Percentiles rank a stretch among this genome's conserved stretches.
phyloP scores from a whole-genome alignment of 1,140 invertebrate genomes.

The Oedothorax gibbosus region DNA sequence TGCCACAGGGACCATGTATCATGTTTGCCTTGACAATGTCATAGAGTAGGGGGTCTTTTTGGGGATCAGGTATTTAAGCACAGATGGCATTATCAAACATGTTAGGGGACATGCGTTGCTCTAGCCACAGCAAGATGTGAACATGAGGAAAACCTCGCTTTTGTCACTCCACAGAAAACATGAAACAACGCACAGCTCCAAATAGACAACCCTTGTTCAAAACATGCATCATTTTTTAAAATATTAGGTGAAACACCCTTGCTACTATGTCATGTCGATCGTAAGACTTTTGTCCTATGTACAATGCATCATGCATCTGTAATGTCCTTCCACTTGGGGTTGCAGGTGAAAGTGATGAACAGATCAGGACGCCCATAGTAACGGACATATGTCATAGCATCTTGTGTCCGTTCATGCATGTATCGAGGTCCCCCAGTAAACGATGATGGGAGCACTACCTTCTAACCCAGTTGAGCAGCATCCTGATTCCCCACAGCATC shows the following conservation, averaged over 20 bases:
- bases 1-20: not conserved
- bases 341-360: no score
- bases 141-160: slow-evolving; percentile 69
- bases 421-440: no score
- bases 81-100: slow-evolving; percentile 61
- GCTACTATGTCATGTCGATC: slow-evolving; percentile 68
- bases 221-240: slow-evolving; percentile 64
- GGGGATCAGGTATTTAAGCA: not conserved
- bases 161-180: slow-evolving; percentile 68
- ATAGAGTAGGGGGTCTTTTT: not conserved
- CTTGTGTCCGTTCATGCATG: no score
- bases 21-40: not conserved
- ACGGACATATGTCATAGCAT: no score
- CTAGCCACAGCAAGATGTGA: slow-evolving; percentile 67
- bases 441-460: no score
- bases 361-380: no score
- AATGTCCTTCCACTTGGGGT: no score
- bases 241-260: slow-evolving; percentile 69
- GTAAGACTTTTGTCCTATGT: slow-evolving; percentile 62
- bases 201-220: slow-evolving; percentile 26
- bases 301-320: not conserved
- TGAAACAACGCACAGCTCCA: slow-evolving; percentile 40
- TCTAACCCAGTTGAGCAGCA: not conserved
- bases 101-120: slow-evolving; percentile 19
- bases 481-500: not conserved